Base-by-base conservation (phyloP, 2,888 invertebrate species). In the Adela reaumurella region DNA sequence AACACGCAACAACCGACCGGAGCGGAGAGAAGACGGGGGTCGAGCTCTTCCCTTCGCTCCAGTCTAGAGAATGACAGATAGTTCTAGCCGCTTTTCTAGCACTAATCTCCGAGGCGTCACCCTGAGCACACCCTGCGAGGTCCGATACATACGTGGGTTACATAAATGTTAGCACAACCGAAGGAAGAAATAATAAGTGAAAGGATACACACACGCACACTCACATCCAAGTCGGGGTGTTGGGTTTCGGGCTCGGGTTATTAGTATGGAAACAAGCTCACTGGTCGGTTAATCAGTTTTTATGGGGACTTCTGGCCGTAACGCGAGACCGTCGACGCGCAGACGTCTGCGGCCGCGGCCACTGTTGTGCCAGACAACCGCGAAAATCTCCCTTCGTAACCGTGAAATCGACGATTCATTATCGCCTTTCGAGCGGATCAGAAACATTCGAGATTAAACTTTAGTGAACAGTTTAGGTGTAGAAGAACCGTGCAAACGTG, bases 21-120 rank as follows among this genome's bases (percentile, higher is more conserved):
- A 62, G 58, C 60, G 59, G 59, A 58, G 61, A 60, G 64, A 59
- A 60, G 62, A 61, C 59, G 60, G 5, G 57, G 51, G 55, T 56
- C 48, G 29, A 3, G 11, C 14, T 3, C 6, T 35, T 14, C 35
- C 11, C 35, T 14, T 14, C 35, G 35, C 35, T 11, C 35, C 11
- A 8, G 11, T 8, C 35, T 11, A 8, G 24, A 14, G 35, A 3
- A 14, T 35, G 14, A 35, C 35, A 14, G 35, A 35, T 14, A 35
- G 35, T 6, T 35, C 35, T 35, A 67, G 72, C 74, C 76, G 76
- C 76, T 77, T 74, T 76, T 76, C 77, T 77, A 78, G 78, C 78
- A 77, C 77, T 68, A 72, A 64, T 69, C 64, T 65, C 67, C 63
- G 60, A 63, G 62, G 61, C 59, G 56, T 64, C 61, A 58, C 65